phyloP scores from a whole-genome alignment of 2,797 vertebrate species.

The Gallirallus australis region DNA sequence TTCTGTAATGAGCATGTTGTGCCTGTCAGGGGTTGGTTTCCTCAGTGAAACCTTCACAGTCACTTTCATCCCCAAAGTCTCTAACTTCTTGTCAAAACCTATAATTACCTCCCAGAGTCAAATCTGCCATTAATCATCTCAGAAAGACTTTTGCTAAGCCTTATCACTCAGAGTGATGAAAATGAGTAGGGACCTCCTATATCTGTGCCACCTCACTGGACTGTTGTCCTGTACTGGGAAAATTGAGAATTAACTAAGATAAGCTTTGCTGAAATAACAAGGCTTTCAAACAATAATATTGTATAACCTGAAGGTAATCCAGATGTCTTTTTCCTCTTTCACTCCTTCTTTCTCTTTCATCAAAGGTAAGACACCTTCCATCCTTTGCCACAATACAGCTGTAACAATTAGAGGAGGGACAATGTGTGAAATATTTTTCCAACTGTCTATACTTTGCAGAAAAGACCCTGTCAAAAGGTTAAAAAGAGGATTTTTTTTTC shows the following conservation, averaged over 20 bases:
- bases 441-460: neutral
- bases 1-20: constrained; percentile 75
- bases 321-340: constrained; percentile 1
- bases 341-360: neutral
- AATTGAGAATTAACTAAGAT: constrained; percentile 32
- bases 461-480: neutral
- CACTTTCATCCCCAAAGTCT: constrained; percentile 72
- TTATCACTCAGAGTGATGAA: constrained; percentile 31
- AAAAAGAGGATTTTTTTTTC: neutral
- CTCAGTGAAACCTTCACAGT: constrained; percentile 66
- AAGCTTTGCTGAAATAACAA: constrained; percentile 11
- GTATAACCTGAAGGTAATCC: neutral
- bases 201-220: constrained; percentile 9
- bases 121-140: constrained; percentile 74
- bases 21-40: constrained; percentile 73
- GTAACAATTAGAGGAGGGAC: neutral
- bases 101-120: constrained; percentile 72
- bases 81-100: constrained; percentile 70
- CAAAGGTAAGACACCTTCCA: neutral
- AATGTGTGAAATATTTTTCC: neutral
- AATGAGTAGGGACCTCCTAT: constrained; percentile 46
- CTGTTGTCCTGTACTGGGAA: constrained; percentile 31
- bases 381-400: neutral
- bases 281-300: neutral
- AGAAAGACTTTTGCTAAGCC: constrained; percentile 53